Base-by-base conservation (phyloP, 2,888 invertebrate genomes). In the Torymus texanus region DNA sequence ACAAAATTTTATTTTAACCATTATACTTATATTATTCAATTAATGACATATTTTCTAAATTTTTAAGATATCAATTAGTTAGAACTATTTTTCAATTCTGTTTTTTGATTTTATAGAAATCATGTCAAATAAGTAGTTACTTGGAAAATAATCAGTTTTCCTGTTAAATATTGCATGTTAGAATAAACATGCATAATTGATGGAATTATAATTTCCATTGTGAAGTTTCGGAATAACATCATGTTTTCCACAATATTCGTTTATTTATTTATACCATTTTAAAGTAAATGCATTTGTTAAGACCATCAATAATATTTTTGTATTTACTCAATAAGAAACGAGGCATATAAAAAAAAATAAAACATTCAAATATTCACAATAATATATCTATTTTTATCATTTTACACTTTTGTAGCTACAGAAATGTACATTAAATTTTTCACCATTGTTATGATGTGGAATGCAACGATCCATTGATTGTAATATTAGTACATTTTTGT, bases 341-440 rank as follows among this genome's bases (percentile, higher is more conserved):
- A 79, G 75, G 65, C 51, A 75, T 71, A 68, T 75, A 55, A 79
- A 75, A 75, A 77, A 79, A 75, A 80, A 70, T 76, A 73, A 78
- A 78, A 61, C 75, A 53, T 56, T 75, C 79, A 61, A 80, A 78
- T 78, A 77, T 76, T 80, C 77, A 80, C 75, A 81, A 77, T 80
- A 76, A 79, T 71, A 73, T 79, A 74, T 81, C 74, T 80, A 78
- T 82, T 74, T 78, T 78, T 73, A 80, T 79, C 72, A 79, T 70
- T 78, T 75, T 80, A 77, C 78, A 71, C 41, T 78, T 13, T 77
- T 70, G 68, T 70, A 78, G 58, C 73, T 79, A 82, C 74, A 75
- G 75, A 83, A 78, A 79, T 82, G 71, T 77, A 81, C 75, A 80
- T 81, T 56, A 78, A 70, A 61, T 63, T 72, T 79, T 75, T 78